These are phyloP conservation scores for Carpatolechia fugitivella DNA, from an alignment of 2,888 invertebrate species.

Conservation along the genomic window DNA sequence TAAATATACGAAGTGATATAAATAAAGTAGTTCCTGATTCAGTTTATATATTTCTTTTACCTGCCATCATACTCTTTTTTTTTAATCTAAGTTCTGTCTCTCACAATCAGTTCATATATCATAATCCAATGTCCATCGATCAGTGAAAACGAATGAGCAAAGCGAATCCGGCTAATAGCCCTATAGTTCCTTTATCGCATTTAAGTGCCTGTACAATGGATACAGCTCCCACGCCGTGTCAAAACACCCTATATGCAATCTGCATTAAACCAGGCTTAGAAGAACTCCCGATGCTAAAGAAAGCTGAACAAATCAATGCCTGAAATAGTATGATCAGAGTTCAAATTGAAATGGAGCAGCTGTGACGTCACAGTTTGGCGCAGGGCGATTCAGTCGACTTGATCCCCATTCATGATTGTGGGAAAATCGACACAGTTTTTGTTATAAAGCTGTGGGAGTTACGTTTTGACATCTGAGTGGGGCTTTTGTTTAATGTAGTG, in stretches of 20 bases:
- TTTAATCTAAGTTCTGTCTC: constrained; percentile 40
- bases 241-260: constrained; percentile 63
- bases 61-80: constrained; percentile 17
- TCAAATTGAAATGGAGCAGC: constrained; percentile 40
- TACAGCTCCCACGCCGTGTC: constrained; percentile 75
- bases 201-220: constrained; percentile 74
- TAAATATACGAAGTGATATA: too few species aligned
- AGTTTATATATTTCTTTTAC: too few species aligned
- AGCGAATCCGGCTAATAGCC: constrained; percentile 74
- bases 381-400: constrained; percentile 62
- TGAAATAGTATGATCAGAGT: constrained; percentile 27
- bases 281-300: neutral
- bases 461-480: constrained; percentile 57
- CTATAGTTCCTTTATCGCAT: constrained; percentile 73
- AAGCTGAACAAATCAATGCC: neutral
- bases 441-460: constrained; percentile 75
- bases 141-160: constrained; percentile 71
- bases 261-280: neutral
- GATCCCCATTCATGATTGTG: constrained; percentile 71
- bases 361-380: constrained; percentile 51
- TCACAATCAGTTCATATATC: constrained; percentile 61
- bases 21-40: too few species aligned
- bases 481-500: constrained; percentile 36
- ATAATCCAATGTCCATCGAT: constrained; percentile 74
- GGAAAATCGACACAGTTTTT: constrained; percentile 72